Evolutionary conservation across 1,140 invertebrate species (phyloP), one percentile per base, ranked within the genome.

Genomic region (Colletes gigas): DNA sequence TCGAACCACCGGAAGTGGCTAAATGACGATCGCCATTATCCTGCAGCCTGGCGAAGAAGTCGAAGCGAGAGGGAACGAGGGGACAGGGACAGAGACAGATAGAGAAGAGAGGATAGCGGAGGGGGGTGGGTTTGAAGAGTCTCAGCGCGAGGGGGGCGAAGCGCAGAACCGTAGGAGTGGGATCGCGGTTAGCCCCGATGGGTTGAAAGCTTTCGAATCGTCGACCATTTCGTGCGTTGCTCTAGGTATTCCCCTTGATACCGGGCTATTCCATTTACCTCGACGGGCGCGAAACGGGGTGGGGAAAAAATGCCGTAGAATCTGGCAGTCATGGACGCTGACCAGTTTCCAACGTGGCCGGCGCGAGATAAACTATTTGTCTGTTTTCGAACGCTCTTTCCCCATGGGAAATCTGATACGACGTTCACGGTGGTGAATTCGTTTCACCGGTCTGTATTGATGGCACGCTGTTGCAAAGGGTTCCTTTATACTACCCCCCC

Each of bases 1-100:
- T 74, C 44, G 71, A 83, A 78, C 66, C 69, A 69, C 57, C 83
- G 83, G 83, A 79, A 86, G 83, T 86, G 68, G 82, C 81, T 86
- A 86, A 85, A 86, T 85, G 83, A 85, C 83, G 81, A 85, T 85
- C 83, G 80, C 80, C 76, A 86, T 86, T 86, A 86, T 85, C 81
- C 84, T 69, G 66, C 66, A 71, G 78, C 17, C 69, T 15, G 63
- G 72, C 72, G 83, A 62, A 66, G 59, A 72, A 50, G 55, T 81
- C 52, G 44, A 55, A 19, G 17, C 12, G 65, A 39, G 9, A 55
- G 67, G 55, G 62, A 30, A 30, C 30, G 60, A 62, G 21, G 4
- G 19, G 57, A 39, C 1, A 21, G 14, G 0, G 10, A 10, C 52
- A 50, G 17, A 74, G 10, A 21, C 10, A 39, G 21, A 6, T 21